Evolutionary conservation across 2,113 vertebrate species (phyloP).

Genomic region (Oreochromis aureus): DNA sequence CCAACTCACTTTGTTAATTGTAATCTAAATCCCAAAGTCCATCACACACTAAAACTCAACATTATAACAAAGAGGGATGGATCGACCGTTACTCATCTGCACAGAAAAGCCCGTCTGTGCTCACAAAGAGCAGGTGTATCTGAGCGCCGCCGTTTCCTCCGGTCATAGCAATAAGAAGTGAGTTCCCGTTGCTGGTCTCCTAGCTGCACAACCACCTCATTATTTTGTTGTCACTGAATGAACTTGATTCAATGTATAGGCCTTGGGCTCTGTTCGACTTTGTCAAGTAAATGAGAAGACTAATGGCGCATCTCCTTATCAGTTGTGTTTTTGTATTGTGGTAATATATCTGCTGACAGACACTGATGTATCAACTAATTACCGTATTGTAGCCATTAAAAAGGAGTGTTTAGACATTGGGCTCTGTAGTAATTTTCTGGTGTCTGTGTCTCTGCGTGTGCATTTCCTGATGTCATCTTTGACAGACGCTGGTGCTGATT

Average conservation of each 20-base stretch:
- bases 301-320: slow-evolving; percentile 67
- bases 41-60: background rate
- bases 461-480: background rate
- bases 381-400: slow-evolving; percentile 35
- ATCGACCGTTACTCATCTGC: background rate
- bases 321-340: slow-evolving; percentile 47
- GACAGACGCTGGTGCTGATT: slow-evolving; percentile 3
- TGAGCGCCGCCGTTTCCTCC: background rate
- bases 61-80: background rate
- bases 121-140: background rate
- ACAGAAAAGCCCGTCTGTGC: background rate
- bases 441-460: background rate
- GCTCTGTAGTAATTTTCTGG: background rate
- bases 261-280: slow-evolving; percentile 50
- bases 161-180: background rate
- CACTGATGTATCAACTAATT: slow-evolving; percentile 60
- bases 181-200: background rate
- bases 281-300: slow-evolving; percentile 65
- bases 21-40: background rate
- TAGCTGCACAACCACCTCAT: slow-evolving; percentile 15
- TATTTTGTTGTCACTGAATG: slow-evolving; percentile 32
- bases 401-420: background rate
- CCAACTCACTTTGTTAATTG: background rate
- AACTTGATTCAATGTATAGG: slow-evolving; percentile 38
- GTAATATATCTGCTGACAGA: slow-evolving; percentile 56